Percentiles rank a stretch among this genome's conserved stretches.
These are phyloP conservation scores for Brevimyrus niger DNA, from an alignment of 2,113 vertebrate genomes.

Conservation along the genomic window DNA sequence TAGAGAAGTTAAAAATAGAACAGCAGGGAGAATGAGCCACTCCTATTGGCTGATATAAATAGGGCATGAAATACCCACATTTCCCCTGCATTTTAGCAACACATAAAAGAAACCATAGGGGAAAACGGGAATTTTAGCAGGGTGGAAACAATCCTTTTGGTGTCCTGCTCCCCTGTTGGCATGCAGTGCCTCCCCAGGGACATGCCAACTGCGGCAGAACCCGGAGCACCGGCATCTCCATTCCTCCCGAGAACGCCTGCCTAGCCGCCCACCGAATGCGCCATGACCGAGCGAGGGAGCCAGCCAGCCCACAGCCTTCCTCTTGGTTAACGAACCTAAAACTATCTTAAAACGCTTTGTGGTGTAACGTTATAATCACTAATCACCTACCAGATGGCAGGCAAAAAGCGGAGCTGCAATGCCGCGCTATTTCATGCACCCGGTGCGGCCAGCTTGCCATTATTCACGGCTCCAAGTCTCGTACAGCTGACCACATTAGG, in stretches of 20 bases:
- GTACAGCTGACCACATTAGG: not conserved
- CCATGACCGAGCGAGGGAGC: not conserved
- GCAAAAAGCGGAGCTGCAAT: not conserved
- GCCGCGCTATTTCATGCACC: not conserved
- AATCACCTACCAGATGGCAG: conserved; percentile 12
- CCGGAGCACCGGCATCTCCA: not conserved
- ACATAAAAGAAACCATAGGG: not conserved
- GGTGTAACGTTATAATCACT: not conserved
- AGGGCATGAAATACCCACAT: conserved; percentile 12
- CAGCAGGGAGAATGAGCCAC: not conserved
- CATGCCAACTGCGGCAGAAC: not conserved
- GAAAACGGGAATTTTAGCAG: not conserved
- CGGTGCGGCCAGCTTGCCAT: not conserved
- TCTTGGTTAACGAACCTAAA: not conserved
- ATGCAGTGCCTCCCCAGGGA: not conserved
- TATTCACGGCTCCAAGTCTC: not conserved
- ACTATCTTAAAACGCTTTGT: conserved; percentile 7
- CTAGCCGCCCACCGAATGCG: not conserved
- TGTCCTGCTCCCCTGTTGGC: not conserved
- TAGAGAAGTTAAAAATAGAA: conserved; percentile 15
- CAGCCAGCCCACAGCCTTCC: not conserved
- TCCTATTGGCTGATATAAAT: conserved; percentile 19
- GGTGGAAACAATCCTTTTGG: not conserved
- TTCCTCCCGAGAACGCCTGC: not conserved
- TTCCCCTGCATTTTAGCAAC: conserved; percentile 7